Base-by-base conservation (phyloP, 2,113 vertebrate genomes). In the Cyanoramphus novaezelandiae region DNA sequence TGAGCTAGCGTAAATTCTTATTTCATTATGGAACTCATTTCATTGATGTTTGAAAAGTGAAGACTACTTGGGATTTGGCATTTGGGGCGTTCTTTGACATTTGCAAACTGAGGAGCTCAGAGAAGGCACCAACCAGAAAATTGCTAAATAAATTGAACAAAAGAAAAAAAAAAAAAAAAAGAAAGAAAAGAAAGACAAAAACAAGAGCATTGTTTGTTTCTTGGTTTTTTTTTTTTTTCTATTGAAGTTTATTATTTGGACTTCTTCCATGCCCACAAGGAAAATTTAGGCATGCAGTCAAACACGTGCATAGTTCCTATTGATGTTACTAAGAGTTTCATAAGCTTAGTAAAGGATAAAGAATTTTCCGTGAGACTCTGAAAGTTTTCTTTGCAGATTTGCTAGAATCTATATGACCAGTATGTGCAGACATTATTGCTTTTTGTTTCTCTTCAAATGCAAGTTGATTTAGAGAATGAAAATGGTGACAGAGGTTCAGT, bases 401-500 rank as follows among this genome's bases (percentile, higher is more conserved):
- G 44, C 35, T 57, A 57, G 43, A 88, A 94, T 57, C 29, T 53
- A 8, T 37, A 50, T 8, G 43, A 89, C 12, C 41, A 53, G 7
- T 24, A 44, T 55, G 19, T 2, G 10, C 67, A 86, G 35, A 71
- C 3, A 55, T 72, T 84, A 27, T 50, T 3, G 1, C 4, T 49
- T 62, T 77, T 86, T 75, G 67, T 76, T 82, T 76, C 23, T 46
- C 43, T 85, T 90, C 57, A 88, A 90, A 74, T 12, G 2, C 8
- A 87, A 80, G 17, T 50, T 65, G 47, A 70, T 85, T 81, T 86
- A 57, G 68, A 64, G 37, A 90, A 95, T 13, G 6, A 86, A 88
- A 95, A 86, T 37, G 4, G 8, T 31, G 17, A 41, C 62, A 82
- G 21, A 82, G 83, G 33, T 83, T 88, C 46, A 83, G 47, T 44